Evolutionary conservation across 1,140 invertebrate genomes (phyloP).

Genomic region (Cyclina sinensis): DNA sequence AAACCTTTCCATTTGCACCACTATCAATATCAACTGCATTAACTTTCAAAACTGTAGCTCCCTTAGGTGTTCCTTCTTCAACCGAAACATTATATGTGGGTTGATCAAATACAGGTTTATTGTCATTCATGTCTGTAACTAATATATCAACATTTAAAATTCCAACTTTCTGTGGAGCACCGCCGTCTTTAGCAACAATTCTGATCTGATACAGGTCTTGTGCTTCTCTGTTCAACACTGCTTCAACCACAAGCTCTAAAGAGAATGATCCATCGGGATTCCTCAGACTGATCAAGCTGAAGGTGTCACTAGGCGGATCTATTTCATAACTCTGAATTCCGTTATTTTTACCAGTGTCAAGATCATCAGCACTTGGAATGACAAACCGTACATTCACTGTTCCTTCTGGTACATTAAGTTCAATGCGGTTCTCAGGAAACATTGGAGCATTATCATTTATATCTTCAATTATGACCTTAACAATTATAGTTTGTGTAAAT

Average conservation of each 20-base stretch:
- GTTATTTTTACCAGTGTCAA: conserved; percentile 77
- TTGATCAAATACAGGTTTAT: conserved; percentile 76
- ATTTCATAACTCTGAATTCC: conserved; percentile 78
- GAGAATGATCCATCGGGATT: conserved; percentile 77
- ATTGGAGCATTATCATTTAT: conserved; percentile 84
- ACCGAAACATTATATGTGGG: conserved; percentile 92
- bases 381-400: conserved; percentile 70
- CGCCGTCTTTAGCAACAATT: conserved; percentile 79
- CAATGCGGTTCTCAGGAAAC: conserved; percentile 73
- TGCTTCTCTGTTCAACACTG: conserved; percentile 77
- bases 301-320: conserved; percentile 67
- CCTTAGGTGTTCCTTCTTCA: conserved; percentile 93
- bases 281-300: conserved; percentile 69
- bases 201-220: conserved; percentile 75
- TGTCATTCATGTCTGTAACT: conserved; percentile 89
- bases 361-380: conserved; percentile 79
- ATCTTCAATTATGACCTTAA: conserved; percentile 76
- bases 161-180: conserved; percentile 75
- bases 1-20: conserved; percentile 94
- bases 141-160: conserved; percentile 78
- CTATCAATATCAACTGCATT: conserved; percentile 95
- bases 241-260: conserved; percentile 75
- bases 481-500: conserved; percentile 44
- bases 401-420: conserved; percentile 78
- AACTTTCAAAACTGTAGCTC: conserved; percentile 90